Conservation (phyloP, 1,140 invertebrate species). For the Scaptomyza pallida region DNA sequence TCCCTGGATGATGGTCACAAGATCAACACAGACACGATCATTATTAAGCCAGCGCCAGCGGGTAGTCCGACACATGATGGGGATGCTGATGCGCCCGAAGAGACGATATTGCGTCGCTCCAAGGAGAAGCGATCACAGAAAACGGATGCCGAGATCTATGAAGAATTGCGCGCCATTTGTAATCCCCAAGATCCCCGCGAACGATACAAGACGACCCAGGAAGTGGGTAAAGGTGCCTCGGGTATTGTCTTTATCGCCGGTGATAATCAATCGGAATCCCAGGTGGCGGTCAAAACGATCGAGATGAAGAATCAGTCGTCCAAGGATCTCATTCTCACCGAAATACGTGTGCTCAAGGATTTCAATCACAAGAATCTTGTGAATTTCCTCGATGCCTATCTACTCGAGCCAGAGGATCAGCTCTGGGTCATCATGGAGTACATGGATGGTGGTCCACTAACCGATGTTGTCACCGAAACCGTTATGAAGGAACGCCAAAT, state of each 20-base stretch:
- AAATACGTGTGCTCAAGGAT: conserved; percentile 96
- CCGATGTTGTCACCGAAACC: conserved; percentile 98
- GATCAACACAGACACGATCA: conserved; percentile 85
- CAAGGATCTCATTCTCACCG: conserved; percentile 97
- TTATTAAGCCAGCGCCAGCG: conserved; percentile 63
- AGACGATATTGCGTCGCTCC: conserved; percentile 85
- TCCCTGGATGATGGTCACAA: conserved; percentile 53
- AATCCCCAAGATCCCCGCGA: conserved; percentile 90
- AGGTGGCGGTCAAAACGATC: conserved; percentile 98
- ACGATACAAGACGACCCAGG: conserved; percentile 92
- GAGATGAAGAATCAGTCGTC: conserved; percentile 96
- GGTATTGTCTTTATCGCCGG: conserved; percentile 96
- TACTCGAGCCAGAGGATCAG: conserved; percentile 92
- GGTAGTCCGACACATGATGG: conserved; percentile 24
- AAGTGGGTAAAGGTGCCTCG: conserved; percentile 95
- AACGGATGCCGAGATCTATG: conserved; percentile 93
- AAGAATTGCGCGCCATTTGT: conserved; percentile 91
- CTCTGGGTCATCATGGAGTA: conserved; percentile 98
- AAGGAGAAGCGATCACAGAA: conserved; percentile 86
- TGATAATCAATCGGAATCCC: conserved; percentile 90
- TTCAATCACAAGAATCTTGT: conserved; percentile 98
- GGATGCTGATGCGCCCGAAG: conserved; percentile 81
- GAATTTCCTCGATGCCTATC: conserved; percentile 97
- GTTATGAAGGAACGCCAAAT: conserved; percentile 99
- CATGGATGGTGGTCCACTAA: conserved; percentile 96